Evolutionary conservation across 2,113 vertebrate genomes (phyloP), one percentile per base, ranked within the genome.

Genomic region (Chaetorhynchus papuensis): DNA sequence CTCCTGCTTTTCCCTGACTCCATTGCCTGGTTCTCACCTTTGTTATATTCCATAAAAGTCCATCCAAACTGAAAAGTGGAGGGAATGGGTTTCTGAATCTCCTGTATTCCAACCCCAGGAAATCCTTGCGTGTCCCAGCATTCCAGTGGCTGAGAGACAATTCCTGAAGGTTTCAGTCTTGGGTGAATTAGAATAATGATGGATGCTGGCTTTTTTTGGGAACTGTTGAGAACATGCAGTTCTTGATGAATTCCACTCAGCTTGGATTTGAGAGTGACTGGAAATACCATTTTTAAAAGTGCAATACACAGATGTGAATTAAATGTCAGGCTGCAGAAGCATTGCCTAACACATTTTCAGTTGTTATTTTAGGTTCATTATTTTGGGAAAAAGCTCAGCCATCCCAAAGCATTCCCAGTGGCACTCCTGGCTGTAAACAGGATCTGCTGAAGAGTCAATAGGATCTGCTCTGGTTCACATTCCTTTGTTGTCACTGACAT

Each of bases 221-320:
- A 83, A 27, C 83, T n/a, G 65, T 21, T 83, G 45, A 31, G 93
- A 89, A 84, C 59, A 9, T 84, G 33, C 92, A 89, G 93, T 94
- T 78, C 93, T 27, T 31, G 37, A 11, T 35, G 66, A 79, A 69
- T 92, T 89, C 61, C 7, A 4, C 45, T 59, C 68, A n/a, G 81
- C 72, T 81, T 54, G 84, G 30, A 9, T 89, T 70, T 63, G 24
- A 13, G 69, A 82, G 47, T 10, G 60, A n/a, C 76, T 95, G 45
- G 50, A 57, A 89, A 39, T 70, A 19, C 2, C 6, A 10, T 41
- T 35, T 90, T 47, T 11, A 6, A 75, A 87, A 78, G 35, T 14
- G 15, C 59, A 88, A 16, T 15, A 2, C 49, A 44, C 13, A 41
- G 60, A 14, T 87, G 63, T 50, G 3, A 63, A 8, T 76, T 9